Base-by-base conservation (phyloP, 2,888 invertebrate species). In the Spicauda simplicius region DNA sequence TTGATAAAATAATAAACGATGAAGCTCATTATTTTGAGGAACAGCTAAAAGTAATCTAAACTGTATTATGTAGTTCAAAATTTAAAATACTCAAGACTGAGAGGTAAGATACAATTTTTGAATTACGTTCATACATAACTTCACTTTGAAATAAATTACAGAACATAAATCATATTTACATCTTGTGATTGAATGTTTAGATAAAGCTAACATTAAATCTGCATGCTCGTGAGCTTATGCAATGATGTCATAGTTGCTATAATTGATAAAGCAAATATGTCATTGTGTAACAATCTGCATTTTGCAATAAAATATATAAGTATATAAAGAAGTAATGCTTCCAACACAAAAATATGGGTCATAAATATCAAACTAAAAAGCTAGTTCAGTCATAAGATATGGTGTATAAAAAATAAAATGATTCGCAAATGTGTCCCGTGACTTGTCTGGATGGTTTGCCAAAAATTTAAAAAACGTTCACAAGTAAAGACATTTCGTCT, bases 371-470 rank as follows among this genome's bases (percentile, higher is more conserved):
- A 14, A 48, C 45, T 20, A 45, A 56, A 18, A 1, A 16, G 12
- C 18, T 56, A 16, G 16, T 33, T 37, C 7, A 14, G 4, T 19
- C 19, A 57, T 37, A 33, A n/a, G 30, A 55, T 37, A 48, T n/a
- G 53, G 25, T 41, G 48, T 7, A 33, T 48, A 37, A 67, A 53
- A 58, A 48, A 61, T 61, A 62, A 52, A 65, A 25, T 45, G 54
- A 75, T 76, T 75, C 65, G 58, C 62, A n/a, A n/a, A n/a, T 69
- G 19, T 37, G 73, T 76, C 80, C 73, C 80, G 82, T 85, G 83
- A 83, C 78, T 76, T 64, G 77, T 76, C 76, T 76, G 74, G 71
- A 71, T 69, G 60, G 74, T 76, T 77, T 87, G 87, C 87, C 86
- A 88, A 85, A 82, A 78, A 74, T 76, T 69, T 71, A 16, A 59